These are phyloP conservation scores for Alcedo atthis DNA, from an alignment of 2,797 vertebrate species.

Conservation along the genomic window DNA sequence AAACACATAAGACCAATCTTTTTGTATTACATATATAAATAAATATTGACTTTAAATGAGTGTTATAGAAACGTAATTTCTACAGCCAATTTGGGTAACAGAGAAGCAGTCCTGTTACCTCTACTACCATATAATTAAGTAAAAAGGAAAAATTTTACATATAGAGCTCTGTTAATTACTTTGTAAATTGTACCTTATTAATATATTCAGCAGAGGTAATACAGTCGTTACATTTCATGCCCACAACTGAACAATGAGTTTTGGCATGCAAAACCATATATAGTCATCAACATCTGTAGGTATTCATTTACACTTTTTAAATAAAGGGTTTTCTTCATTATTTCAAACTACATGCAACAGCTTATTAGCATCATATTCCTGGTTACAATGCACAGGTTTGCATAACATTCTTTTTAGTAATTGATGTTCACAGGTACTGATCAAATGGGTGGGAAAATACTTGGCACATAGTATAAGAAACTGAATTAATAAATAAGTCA, in stretches of 20 bases:
- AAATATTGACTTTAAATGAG: constrained; percentile 92
- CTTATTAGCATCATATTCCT: constrained; percentile 75
- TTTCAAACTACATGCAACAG: constrained; percentile 82
- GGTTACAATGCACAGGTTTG: constrained; percentile 79
- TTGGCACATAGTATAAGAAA: constrained; percentile 59
- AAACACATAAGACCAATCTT: constrained; percentile 82
- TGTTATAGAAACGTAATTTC: constrained; percentile 84
- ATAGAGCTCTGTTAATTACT: constrained; percentile 86
- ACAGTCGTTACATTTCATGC: constrained; percentile 83
- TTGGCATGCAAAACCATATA: constrained; percentile 87
- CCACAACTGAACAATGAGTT: constrained; percentile 81
- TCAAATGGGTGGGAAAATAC: constrained; percentile 57
- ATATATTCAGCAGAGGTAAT: constrained; percentile 84
- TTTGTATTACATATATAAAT: constrained; percentile 92
- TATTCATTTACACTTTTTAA: constrained; percentile 83
- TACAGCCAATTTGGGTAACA: constrained; percentile 81
- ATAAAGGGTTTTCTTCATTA: constrained; percentile 69
- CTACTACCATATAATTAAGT: constrained; percentile 83
- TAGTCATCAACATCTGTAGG: constrained; percentile 78
- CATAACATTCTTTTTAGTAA: constrained; percentile 78
- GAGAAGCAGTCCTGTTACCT: constrained; percentile 81
- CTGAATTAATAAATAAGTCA: constrained; percentile 84
- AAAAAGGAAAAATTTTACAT: constrained; percentile 83
- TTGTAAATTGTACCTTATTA: constrained; percentile 85
- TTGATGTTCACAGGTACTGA: constrained; percentile 73